Evolutionary conservation across 1,140 invertebrate genomes (phyloP).

Genomic region (Diprion similis): DNA sequence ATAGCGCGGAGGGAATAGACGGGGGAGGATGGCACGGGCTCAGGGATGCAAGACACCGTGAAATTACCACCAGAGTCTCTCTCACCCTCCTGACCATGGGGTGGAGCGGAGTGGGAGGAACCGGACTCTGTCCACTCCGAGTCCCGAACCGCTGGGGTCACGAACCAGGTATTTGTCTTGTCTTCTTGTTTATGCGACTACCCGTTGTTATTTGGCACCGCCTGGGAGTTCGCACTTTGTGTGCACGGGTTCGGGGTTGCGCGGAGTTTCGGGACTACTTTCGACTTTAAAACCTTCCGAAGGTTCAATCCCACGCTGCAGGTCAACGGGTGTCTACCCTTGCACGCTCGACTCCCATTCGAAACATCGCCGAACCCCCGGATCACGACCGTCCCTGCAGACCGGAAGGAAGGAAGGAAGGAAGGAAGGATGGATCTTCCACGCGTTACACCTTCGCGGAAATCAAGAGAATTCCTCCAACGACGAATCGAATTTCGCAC

Average conservation of each 20-base stretch:
- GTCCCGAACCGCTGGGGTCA: slow-evolving; percentile 48
- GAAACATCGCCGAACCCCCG: neutral
- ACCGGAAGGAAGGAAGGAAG: too few relatives aligned
- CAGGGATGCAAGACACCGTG: slow-evolving; percentile 64
- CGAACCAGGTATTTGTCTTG: slow-evolving; percentile 62
- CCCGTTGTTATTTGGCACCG: slow-evolving; percentile 65
- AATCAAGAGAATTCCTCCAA: too few relatives aligned
- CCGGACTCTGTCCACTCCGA: slow-evolving; percentile 59
- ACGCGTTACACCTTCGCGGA: too few relatives aligned
- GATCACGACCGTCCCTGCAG: too few relatives aligned
- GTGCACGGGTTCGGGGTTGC: neutral
- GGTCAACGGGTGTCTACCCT: neutral
- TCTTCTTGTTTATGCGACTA: slow-evolving; percentile 65
- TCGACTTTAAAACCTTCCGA: neutral
- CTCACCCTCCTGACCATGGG: slow-evolving; percentile 43
- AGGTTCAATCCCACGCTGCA: too few relatives aligned
- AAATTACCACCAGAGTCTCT: slow-evolving; percentile 63
- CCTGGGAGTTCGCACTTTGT: slow-evolving; percentile 50
- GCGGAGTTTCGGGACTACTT: neutral
- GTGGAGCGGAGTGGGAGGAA: slow-evolving; percentile 43
- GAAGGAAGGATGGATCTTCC: too few relatives aligned
- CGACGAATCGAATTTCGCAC: too few relatives aligned
- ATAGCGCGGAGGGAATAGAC: slow-evolving; percentile 14
- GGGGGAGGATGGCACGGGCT: slow-evolving; percentile 44
- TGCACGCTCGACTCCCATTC: neutral